These are phyloP conservation scores for Cryptotermes secundus DNA, from an alignment of 1,140 invertebrate genomes.

Conservation along the genomic window DNA sequence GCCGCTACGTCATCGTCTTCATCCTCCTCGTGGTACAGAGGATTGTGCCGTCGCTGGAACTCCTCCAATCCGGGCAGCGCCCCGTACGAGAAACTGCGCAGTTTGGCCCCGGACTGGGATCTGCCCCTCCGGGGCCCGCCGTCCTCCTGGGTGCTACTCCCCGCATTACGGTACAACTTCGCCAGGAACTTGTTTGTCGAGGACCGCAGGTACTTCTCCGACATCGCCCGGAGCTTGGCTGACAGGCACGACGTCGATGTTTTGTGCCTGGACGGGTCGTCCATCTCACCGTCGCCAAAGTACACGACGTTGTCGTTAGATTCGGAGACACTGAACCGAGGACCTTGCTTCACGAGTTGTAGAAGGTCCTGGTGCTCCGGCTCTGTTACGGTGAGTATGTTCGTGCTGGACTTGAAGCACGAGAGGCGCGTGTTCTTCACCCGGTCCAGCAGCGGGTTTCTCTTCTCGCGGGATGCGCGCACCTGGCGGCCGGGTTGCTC, in stretches of 20 bases:
- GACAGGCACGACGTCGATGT: constrained; percentile 54
- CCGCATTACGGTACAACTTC: constrained; percentile 58
- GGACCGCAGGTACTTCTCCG: constrained; percentile 66
- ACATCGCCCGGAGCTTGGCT: constrained; percentile 68
- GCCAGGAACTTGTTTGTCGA: constrained; percentile 67
- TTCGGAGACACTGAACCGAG: constrained; percentile 24
- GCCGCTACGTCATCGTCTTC: no score
- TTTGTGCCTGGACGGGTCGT: neutral
- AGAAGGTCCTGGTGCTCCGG: constrained; percentile 28
- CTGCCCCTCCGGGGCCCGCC: constrained; percentile 25
- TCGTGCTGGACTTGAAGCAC: constrained; percentile 59
- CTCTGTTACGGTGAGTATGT: constrained; percentile 47
- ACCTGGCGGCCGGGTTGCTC: constrained; percentile 49
- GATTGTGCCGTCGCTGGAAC: constrained; percentile 61
- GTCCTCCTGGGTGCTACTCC: constrained; percentile 45
- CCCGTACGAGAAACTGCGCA: constrained; percentile 74
- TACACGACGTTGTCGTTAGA: constrained; percentile 34
- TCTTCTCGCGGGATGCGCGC: constrained; percentile 58
- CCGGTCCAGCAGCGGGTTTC: constrained; percentile 66
- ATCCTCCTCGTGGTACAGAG: constrained; percentile 55
- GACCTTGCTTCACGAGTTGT: neutral
- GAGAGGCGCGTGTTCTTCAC: constrained; percentile 70
- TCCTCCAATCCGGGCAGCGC: constrained; percentile 70
- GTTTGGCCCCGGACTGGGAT: constrained; percentile 53
- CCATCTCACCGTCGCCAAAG: neutral